Percentiles rank a stretch among this genome's conserved stretches.
Evolutionary conservation across 2,888 invertebrate species (phyloP).

Genomic region (Neocrepidodera transversa): DNA sequence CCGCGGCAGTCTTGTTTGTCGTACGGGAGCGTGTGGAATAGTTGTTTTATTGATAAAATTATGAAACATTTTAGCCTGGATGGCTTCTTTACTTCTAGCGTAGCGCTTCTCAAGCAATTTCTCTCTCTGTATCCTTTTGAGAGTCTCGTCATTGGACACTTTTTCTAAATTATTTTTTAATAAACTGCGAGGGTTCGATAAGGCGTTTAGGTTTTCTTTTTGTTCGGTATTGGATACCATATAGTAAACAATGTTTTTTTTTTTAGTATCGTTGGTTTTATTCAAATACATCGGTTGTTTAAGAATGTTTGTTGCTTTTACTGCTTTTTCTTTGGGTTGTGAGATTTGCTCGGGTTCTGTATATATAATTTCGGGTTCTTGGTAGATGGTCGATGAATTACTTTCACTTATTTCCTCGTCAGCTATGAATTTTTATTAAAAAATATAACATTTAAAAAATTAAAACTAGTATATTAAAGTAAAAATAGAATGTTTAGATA

Average conservation of each 20-base stretch:
- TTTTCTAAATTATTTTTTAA: conserved; percentile 49
- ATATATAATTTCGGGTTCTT: conserved; percentile 32
- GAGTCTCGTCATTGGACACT: conserved; percentile 13
- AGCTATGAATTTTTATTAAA: conserved; percentile 21
- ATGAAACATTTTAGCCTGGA: conserved; percentile 52
- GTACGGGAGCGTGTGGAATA: conserved; percentile 55
- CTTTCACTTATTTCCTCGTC: conserved; percentile 34
- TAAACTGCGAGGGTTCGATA: conserved; percentile 54
- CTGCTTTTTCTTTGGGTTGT: conserved; percentile 9
- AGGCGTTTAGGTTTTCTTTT: conserved; percentile 54
- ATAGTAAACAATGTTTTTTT: conserved; percentile 46
- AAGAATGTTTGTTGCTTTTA: conserved; percentile 41
- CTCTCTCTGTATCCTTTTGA: conserved; percentile 12
- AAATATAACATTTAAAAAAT: not conserved
- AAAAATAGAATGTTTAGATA: no score
- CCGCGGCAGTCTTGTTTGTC: conserved; percentile 55
- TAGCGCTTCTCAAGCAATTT: conserved; percentile 46
- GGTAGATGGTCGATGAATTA: conserved; percentile 17
- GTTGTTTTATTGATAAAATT: conserved; percentile 56
- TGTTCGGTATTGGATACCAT: conserved; percentile 51
- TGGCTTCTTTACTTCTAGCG: conserved; percentile 52
- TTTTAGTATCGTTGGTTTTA: conserved; percentile 27
- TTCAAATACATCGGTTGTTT: conserved; percentile 36
- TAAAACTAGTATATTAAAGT: no score
- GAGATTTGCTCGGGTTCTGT: conserved; percentile 27